phyloP scores from a whole-genome alignment of 2,888 invertebrate genomes.

The Galerucella nymphaeae region DNA sequence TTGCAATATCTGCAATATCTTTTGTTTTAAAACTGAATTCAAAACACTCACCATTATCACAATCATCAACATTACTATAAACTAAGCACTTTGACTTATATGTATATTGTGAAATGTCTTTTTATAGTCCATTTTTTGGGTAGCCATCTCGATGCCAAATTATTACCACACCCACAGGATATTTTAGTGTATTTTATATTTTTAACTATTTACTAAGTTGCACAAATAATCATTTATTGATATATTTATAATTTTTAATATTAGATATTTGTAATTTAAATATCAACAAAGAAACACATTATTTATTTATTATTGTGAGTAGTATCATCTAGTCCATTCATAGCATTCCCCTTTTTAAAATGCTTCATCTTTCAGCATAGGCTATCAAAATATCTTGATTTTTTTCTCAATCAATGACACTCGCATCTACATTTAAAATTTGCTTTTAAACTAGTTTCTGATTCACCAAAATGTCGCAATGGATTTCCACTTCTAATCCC shows the following conservation, averaged over 20 bases:
- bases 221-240: constrained; percentile 7
- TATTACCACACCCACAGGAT: constrained; percentile 39
- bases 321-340: not conserved
- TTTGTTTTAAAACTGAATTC: not conserved
- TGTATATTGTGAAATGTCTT: constrained; percentile 16
- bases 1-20: too few relatives aligned
- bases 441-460: too few relatives aligned
- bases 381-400: too few relatives aligned
- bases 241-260: constrained; percentile 14
- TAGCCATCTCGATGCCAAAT: constrained; percentile 44
- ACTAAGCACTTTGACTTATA: not conserved
- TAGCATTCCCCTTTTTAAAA: too few relatives aligned
- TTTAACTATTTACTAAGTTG: constrained; percentile 19
- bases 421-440: too few relatives aligned
- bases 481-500: not conserved
- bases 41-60: not conserved
- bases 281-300: not conserved
- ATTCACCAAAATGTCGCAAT: not conserved
- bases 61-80: not conserved
- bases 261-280: not conserved
- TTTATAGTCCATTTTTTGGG: constrained; percentile 20
- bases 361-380: too few relatives aligned
- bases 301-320: not conserved
- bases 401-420: too few relatives aligned
- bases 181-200: constrained; percentile 18